Conservation (phyloP, 2,113 vertebrate species). For the Callopanchax toddi region DNA sequence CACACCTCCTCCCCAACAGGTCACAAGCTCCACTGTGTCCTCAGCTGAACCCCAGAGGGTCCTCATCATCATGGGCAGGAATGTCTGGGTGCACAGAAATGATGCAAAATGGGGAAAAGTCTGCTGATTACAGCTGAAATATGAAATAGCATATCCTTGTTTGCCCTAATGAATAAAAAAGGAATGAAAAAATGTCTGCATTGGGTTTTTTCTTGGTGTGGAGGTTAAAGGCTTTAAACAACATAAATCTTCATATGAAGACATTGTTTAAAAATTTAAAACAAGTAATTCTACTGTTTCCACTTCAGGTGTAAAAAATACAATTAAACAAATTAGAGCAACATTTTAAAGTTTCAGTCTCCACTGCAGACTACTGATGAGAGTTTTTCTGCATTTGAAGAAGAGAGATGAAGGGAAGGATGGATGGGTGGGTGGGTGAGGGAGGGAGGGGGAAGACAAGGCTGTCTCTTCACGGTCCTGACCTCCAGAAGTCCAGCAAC, state of each 20-base stretch:
- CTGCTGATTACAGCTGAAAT: background rate
- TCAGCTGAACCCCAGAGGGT: constrained; percentile 29
- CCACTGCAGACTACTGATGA: background rate
- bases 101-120: background rate
- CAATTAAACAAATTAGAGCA: background rate
- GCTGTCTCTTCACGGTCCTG: constrained; percentile 61
- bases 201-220: too few relatives aligned
- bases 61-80: constrained; percentile 19
- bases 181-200: too few relatives aligned
- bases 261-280: too few relatives aligned
- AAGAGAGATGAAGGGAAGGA: constrained; percentile 2
- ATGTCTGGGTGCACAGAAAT: constrained; percentile 17
- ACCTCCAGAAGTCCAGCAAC: constrained; percentile 79
- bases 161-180: too few relatives aligned
- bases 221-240: too few relatives aligned
- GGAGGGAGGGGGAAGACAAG: constrained; percentile 16
- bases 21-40: constrained; percentile 42
- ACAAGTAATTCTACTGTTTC: too few relatives aligned
- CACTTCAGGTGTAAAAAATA: too few relatives aligned
- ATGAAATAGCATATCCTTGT: background rate
- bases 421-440: background rate
- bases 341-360: background rate
- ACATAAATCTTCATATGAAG: too few relatives aligned
- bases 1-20: background rate
- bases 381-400: constrained; percentile 27